Evolutionary conservation across 2,888 invertebrate genomes (phyloP).

Genomic region (Labia minor): DNA sequence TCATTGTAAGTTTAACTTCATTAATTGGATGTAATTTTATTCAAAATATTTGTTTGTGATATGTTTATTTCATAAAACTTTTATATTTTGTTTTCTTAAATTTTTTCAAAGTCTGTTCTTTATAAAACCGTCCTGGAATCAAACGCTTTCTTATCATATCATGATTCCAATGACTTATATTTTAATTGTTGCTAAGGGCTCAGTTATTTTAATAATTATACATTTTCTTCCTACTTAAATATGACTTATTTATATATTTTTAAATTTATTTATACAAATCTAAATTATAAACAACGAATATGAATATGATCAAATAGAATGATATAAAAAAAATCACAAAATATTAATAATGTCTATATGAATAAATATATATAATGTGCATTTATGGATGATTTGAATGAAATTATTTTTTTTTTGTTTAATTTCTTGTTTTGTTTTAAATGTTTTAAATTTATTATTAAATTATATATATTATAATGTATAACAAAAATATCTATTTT

Average conservation of each 20-base stretch:
- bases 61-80: background rate
- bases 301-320: no score
- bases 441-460: no score
- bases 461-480: no score
- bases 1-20: background rate
- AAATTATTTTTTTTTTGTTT: no score
- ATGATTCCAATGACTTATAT: background rate
- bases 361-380: no score
- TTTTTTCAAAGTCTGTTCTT: background rate
- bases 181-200: background rate
- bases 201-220: background rate
- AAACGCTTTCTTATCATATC: background rate
- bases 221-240: background rate
- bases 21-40: background rate
- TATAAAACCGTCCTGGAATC: conserved; percentile 6
- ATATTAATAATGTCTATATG: no score
- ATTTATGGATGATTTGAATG: no score
- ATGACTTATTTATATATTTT: background rate
- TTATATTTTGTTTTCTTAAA: background rate
- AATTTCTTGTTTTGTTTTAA: no score
- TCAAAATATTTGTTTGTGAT: background rate
- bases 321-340: no score
- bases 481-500: no score
- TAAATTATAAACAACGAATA: background rate
- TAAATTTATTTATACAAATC: background rate